Evolutionary conservation across 2,797 vertebrate species (phyloP).

Genomic region (Macrochelys suwanniensis): DNA sequence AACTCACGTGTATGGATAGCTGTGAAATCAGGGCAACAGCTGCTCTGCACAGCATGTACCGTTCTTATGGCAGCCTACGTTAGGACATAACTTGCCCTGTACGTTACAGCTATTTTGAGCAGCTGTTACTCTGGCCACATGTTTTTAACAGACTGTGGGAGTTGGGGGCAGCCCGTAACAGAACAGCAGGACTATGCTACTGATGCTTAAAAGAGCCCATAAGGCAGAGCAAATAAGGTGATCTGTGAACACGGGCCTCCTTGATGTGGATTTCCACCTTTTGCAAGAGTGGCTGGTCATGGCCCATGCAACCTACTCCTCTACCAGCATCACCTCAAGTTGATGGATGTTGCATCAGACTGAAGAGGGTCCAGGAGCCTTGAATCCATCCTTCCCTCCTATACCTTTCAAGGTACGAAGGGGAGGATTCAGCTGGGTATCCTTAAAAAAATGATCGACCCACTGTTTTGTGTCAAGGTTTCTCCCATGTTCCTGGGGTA

Average conservation of each 20-base stretch:
- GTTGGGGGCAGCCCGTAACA: not conserved
- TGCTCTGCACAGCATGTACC: not conserved
- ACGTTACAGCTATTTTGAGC: not conserved
- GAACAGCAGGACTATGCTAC: fast-evolving
- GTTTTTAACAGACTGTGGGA: not conserved
- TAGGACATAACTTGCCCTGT: fast-evolving
- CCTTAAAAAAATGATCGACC: not conserved
- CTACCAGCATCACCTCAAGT: not conserved
- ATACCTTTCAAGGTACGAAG: not conserved
- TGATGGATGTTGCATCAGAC: not conserved
- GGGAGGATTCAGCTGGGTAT: not conserved
- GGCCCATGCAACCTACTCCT: not conserved
- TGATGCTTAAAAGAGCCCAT: not conserved
- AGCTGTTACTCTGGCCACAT: not conserved
- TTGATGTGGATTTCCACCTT: fast-evolving
- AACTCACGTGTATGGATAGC: not conserved
- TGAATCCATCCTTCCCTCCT: not conserved
- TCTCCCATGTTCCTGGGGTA: fast-evolving
- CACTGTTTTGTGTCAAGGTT: too few species aligned
- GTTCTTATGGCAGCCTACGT: too few species aligned
- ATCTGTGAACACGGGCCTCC: not conserved
- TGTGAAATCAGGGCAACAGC: not conserved
- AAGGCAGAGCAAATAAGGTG: not conserved
- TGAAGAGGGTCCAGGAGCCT: not conserved
- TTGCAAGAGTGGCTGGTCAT: not conserved